phyloP scores from a whole-genome alignment of 2,113 vertebrate species.

The Forbesichthys papilliferus region DNA sequence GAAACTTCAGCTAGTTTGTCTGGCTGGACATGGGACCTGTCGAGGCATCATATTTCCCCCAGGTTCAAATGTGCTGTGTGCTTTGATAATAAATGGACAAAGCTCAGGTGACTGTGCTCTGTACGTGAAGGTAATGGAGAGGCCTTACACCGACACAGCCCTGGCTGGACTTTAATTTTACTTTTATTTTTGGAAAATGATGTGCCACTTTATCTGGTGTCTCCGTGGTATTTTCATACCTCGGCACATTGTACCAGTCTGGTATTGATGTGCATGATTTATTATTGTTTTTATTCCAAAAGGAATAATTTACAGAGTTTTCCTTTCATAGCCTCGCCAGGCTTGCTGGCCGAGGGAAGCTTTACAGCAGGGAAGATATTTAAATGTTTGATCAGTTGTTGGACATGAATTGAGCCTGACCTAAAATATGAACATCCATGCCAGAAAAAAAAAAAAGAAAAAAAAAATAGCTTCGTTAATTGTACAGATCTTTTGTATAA shows the following conservation, averaged over 20 bases:
- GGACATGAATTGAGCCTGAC: conserved; percentile 41
- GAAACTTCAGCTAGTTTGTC: conserved; percentile 73
- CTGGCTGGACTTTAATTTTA: conserved; percentile 23
- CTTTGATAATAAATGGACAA: conserved; percentile 73
- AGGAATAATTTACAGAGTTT: conserved; percentile 28
- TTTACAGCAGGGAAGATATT: conserved; percentile 1
- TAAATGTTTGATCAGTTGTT: conserved; percentile 61
- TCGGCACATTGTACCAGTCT: conserved; percentile 12
- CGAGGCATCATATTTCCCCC: conserved; percentile 72
- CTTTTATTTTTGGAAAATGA: conserved; percentile 5
- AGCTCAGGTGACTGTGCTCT: conserved; percentile 67
- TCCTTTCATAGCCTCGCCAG: conserved; percentile 41
- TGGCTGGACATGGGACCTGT: conserved; percentile 64
- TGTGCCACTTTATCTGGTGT: conserved; percentile 9
- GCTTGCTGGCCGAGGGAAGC: conserved; percentile 41
- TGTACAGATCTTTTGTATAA: conserved; percentile 48
- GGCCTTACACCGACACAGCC: conserved; percentile 34
- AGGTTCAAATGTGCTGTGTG: conserved; percentile 73
- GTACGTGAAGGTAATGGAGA: conserved; percentile 47
- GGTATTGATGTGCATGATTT: not conserved
- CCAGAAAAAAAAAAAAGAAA: conserved; percentile 16
- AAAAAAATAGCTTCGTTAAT: conserved; percentile 18
- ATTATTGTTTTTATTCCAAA: conserved; percentile 13
- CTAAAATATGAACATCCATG: conserved; percentile 43
- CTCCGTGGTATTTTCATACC: conserved; percentile 10